Evolutionary conservation across 2,113 vertebrate genomes (phyloP), one percentile per base, ranked within the genome.

Genomic region (Phalacrocorax brasilianus): DNA sequence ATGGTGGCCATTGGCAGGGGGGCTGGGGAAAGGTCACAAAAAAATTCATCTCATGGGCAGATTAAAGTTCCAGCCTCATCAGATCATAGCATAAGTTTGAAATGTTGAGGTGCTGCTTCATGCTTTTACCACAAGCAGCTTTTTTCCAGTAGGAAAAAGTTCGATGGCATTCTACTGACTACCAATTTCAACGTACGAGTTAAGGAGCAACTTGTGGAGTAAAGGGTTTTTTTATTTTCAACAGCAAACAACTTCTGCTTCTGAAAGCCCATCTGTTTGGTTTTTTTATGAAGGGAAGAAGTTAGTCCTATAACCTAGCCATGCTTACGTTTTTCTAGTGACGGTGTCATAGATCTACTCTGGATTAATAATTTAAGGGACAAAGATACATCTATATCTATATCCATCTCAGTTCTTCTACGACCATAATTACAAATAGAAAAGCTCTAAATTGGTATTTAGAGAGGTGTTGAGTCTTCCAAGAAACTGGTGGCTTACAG

Each of bases 401-500:
- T 42, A 72, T 13, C 28, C 24, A 85, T 49, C 45, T 88, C 55
- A n/a, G n/a, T 38, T 76, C 42, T 94, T 81, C 33, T n/a, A 75
- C 81, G 47, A 62, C 28, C 9, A 27, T 70, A 91, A 91, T 65
- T 93, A 94, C n/a, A 85, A 32, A 74, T 11, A 53, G 24, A 55
- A 91, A 84, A 85, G 35, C 32, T 93, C 44, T 50, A n/a, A 75
- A 72, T 0, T 68, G 14, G 15, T 71, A 66, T 80, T 80, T 20
- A 80, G 35, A 73, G n/a, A 66, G 24, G 24, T 20, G 24, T 80
- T 9, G 21, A 80, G 22, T 35, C 68, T 78, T 80, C 59, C 50
- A 92, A 91, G 27, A 91, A 88, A 86, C 1, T 10, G 35, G 42
- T 55, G 75, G 28, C 45, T 89, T 92, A 92, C 45, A 91, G 42